Percentiles rank a stretch among this genome's conserved stretches.
Conservation (phyloP, 2,888 invertebrate genomes). For the Heteropelma amictum region DNA sequence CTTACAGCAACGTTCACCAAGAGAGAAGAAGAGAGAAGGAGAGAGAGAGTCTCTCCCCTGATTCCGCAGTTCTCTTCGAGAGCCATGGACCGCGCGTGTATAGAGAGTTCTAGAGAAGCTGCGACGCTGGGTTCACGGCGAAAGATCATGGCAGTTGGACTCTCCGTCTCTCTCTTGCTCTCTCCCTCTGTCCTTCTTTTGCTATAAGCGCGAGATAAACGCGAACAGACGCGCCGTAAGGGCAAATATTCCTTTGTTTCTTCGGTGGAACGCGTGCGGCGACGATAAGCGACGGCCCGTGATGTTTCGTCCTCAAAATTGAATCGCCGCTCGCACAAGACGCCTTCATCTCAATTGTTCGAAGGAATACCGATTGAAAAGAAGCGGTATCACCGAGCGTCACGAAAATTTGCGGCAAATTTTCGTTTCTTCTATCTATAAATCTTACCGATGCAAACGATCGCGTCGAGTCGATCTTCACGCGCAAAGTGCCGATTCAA, state of each 20-base stretch:
- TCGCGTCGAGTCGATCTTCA: background rate
- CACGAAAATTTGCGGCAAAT: too few relatives aligned
- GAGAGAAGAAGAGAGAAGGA: conserved; percentile 4
- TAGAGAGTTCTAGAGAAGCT: conserved; percentile 12
- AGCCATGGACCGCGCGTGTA: conserved; percentile 37
- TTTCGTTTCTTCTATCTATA: too few relatives aligned
- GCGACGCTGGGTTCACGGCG: conserved; percentile 42
- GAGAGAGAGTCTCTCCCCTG: conserved; percentile 44
- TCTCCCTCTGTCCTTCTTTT: conserved; percentile 45
- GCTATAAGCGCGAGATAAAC: conserved; percentile 62
- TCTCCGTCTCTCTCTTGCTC: conserved; percentile 45
- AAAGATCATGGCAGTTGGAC: conserved; percentile 39
- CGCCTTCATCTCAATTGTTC: too few relatives aligned
- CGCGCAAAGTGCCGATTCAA: too few relatives aligned
- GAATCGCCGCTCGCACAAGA: background rate
- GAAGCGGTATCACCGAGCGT: too few relatives aligned
- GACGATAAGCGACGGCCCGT: conserved; percentile 22
- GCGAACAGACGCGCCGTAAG: conserved; percentile 54
- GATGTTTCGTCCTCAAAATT: conserved; percentile 12
- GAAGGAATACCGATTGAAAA: too few relatives aligned
- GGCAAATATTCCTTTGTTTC: conserved; percentile 77
- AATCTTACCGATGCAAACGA: too few relatives aligned
- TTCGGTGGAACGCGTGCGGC: conserved; percentile 66
- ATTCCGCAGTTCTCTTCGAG: conserved; percentile 36
- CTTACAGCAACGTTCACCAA: conserved; percentile 12